A percentile compares a stretch with the other conserved stretches of the same genome.
These are phyloP conservation scores for Apteryx owenii DNA, from an alignment of 2,113 vertebrate genomes.

Conservation along the genomic window DNA sequence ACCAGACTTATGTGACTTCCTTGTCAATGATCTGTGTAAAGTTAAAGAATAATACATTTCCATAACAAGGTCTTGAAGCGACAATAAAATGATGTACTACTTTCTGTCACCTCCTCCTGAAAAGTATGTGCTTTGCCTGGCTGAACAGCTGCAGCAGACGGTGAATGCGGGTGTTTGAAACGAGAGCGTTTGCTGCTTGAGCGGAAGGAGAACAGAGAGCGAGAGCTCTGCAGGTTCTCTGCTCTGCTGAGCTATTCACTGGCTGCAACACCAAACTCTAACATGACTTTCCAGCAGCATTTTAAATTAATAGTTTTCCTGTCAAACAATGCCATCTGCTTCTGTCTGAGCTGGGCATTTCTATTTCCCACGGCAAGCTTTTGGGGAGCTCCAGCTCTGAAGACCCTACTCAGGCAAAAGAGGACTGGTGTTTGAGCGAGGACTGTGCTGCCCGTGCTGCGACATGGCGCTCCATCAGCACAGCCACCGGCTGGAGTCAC, in stretches of 20 bases:
- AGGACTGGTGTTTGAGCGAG: background rate
- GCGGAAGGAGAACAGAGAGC: background rate
- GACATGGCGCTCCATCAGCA: background rate
- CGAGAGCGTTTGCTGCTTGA: background rate
- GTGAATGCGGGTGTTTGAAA: background rate
- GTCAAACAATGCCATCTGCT: background rate
- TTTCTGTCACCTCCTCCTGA: background rate
- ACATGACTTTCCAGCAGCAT: background rate
- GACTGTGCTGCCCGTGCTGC: background rate
- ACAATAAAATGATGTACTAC: background rate
- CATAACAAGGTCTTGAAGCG: background rate
- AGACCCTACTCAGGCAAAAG: background rate
- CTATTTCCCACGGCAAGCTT: background rate
- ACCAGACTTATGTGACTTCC: background rate
- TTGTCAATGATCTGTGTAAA: background rate
- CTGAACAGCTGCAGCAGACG: background rate
- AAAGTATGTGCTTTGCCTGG: background rate
- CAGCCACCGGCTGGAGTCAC: background rate
- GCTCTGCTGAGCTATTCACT: background rate
- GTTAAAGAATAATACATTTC: background rate
- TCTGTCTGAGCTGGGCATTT: background rate
- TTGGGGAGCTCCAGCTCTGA: background rate
- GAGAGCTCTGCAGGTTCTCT: background rate
- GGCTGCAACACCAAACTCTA: background rate
- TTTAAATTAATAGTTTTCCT: background rate